Percentiles rank a stretch among this genome's conserved stretches.
Evolutionary conservation across 2,888 invertebrate genomes (phyloP).

Genomic region (Pecten maximus): DNA sequence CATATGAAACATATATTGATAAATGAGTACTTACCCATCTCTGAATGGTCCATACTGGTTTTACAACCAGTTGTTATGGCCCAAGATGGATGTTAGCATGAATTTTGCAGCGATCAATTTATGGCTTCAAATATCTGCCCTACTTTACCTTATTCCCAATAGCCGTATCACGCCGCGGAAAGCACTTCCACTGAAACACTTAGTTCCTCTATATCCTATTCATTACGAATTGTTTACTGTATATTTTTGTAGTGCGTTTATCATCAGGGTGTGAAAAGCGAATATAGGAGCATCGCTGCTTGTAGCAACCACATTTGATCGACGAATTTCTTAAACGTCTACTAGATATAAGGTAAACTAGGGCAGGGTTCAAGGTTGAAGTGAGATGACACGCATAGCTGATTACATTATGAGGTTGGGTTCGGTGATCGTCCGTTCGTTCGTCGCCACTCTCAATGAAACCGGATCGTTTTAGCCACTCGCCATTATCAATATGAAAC

Average conservation of each 20-base stretch:
- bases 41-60: constrained; percentile 61
- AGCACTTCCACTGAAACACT: not conserved
- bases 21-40: constrained; percentile 61
- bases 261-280: not conserved
- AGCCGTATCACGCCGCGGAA: constrained; percentile 25
- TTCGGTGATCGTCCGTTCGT: constrained; percentile 26
- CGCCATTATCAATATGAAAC: no score
- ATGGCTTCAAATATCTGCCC: constrained; percentile 46
- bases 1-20: not conserved
- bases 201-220: not conserved
- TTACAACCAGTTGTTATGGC: constrained; percentile 42
- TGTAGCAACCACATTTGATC: not conserved
- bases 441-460: not conserved
- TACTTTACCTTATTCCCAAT: constrained; percentile 46
- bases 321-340: not conserved
- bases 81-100: constrained; percentile 43
- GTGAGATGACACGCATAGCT: constrained; percentile 5
- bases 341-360: constrained; percentile 22
- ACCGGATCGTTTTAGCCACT: no score
- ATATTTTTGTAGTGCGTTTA: not conserved
- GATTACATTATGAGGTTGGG: not conserved
- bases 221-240: not conserved
- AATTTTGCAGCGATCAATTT: constrained; percentile 37
- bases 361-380: constrained; percentile 26
- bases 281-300: not conserved